These are phyloP conservation scores for Cuniculus paca DNA, from an alignment of 2,797 vertebrate species.

Conservation along the genomic window DNA sequence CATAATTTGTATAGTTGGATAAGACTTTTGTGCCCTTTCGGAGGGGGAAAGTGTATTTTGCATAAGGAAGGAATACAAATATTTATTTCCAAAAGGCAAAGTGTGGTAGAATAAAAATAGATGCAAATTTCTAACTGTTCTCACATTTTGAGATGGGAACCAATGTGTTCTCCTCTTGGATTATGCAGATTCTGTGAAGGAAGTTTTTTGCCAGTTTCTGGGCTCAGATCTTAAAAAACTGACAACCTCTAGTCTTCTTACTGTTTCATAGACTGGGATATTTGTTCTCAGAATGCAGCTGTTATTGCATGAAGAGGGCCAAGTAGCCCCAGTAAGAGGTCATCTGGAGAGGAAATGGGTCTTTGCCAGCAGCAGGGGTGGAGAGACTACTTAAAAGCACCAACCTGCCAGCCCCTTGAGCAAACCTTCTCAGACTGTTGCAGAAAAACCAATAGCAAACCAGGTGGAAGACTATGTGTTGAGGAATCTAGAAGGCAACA, in stretches of 20 bases:
- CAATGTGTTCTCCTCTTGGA: background rate
- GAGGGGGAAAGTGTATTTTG: background rate
- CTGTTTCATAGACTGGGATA: background rate
- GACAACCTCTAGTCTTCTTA: background rate
- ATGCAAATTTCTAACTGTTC: background rate
- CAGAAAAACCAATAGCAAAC: too few relatives aligned
- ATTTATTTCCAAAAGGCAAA: background rate
- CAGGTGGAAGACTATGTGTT: too few relatives aligned
- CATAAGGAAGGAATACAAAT: background rate
- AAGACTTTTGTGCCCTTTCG: background rate
- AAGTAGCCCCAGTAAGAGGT: background rate
- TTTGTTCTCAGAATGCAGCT: background rate
- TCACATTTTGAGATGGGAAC: background rate
- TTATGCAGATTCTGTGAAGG: background rate
- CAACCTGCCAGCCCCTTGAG: background rate
- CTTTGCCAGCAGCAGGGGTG: too few relatives aligned
- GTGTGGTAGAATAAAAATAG: background rate
- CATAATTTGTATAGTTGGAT: background rate
- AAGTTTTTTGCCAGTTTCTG: background rate
- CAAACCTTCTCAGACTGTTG: background rate
- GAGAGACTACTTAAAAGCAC: too few relatives aligned
- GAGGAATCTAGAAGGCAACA: too few relatives aligned
- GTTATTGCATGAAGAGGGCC: background rate
- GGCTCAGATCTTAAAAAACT: background rate
- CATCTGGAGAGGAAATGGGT: background rate